Evolutionary conservation across 2,797 vertebrate species (phyloP).

Genomic region (Decapterus maruadsi): DNA sequence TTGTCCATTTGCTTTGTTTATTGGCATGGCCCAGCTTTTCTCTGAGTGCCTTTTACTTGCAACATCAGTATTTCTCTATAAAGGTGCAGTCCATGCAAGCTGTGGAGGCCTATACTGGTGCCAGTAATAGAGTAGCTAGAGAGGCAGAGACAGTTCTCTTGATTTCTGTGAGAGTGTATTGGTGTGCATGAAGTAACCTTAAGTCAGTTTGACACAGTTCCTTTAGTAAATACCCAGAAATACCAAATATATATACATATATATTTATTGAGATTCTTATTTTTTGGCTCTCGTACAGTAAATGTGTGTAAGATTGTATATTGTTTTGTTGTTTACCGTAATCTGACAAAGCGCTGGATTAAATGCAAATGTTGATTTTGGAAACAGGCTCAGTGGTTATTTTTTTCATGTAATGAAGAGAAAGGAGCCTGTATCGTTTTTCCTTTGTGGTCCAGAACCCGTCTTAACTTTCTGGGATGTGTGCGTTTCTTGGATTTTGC

Average conservation of each 20-base stretch:
- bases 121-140: slow-evolving; percentile 41
- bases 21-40: slow-evolving; percentile 60
- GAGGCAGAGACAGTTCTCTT: slow-evolving; percentile 26
- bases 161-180: slow-evolving; percentile 36
- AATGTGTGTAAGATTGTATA: slow-evolving; percentile 58
- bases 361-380: slow-evolving; percentile 67
- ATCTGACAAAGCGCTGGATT: slow-evolving; percentile 55
- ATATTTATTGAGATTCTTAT: slow-evolving; percentile 49
- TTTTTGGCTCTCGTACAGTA: slow-evolving; percentile 46
- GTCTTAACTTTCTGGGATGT: too few relatives aligned
- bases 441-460: too few relatives aligned
- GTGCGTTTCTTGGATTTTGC: too few relatives aligned
- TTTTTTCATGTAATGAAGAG: slow-evolving; percentile 13
- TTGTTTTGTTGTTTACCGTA: slow-evolving; percentile 57
- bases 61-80: slow-evolving; percentile 55
- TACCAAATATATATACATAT: slow-evolving; percentile 63
- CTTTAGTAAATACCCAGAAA: slow-evolving; percentile 46
- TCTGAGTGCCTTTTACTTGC: slow-evolving; percentile 77
- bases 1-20: slow-evolving; percentile 52
- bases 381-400: slow-evolving; percentile 8
- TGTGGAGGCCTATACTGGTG: slow-evolving; percentile 30
- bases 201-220: slow-evolving; percentile 45
- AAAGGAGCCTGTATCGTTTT: too few relatives aligned
- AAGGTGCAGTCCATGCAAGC: slow-evolving; percentile 54
- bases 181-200: slow-evolving; percentile 52